phyloP scores from a whole-genome alignment of 2,888 invertebrate species.

The Cancer borealis region DNA sequence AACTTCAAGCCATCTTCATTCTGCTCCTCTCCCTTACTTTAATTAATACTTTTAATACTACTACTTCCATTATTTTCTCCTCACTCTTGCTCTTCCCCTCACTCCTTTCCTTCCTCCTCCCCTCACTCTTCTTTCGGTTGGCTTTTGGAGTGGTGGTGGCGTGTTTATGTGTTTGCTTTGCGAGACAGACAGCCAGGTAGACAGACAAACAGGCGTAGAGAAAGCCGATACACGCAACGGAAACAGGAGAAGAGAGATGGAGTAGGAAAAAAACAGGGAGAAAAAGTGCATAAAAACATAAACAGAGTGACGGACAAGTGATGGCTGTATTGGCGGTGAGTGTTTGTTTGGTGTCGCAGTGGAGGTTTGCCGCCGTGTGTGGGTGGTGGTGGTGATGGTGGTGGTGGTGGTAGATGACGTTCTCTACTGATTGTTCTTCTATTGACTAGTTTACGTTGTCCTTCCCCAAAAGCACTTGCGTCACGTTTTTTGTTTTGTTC shows the following conservation, averaged over 20 bases:
- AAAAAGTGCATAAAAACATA: constrained; percentile 40
- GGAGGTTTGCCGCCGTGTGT: background rate
- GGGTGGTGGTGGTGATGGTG: constrained; percentile 1
- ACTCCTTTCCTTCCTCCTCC: background rate
- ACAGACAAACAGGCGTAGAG: constrained; percentile 47
- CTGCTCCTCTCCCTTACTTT: background rate
- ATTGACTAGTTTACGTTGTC: background rate
- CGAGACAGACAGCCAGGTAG: constrained; percentile 52
- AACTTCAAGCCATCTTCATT: background rate
- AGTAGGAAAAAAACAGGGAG: constrained; percentile 8
- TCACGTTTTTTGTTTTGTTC: background rate
- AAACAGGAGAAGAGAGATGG: constrained; percentile 39
- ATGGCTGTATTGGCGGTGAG: constrained; percentile 44
- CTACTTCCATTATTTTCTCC: background rate
- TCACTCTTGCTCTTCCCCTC: background rate
- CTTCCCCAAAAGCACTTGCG: too few relatives aligned
- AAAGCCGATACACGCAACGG: constrained; percentile 41
- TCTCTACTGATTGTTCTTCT: background rate
- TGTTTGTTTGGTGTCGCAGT: constrained; percentile 34
- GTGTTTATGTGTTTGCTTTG: constrained; percentile 39
- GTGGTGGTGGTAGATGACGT: background rate
- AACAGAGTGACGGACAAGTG: constrained; percentile 46
- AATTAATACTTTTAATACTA: background rate
- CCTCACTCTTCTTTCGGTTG: background rate
- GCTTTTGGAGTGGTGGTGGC: background rate